phyloP scores from a whole-genome alignment of 1,140 invertebrate genomes.

The Leptinotarsa defecta region DNA sequence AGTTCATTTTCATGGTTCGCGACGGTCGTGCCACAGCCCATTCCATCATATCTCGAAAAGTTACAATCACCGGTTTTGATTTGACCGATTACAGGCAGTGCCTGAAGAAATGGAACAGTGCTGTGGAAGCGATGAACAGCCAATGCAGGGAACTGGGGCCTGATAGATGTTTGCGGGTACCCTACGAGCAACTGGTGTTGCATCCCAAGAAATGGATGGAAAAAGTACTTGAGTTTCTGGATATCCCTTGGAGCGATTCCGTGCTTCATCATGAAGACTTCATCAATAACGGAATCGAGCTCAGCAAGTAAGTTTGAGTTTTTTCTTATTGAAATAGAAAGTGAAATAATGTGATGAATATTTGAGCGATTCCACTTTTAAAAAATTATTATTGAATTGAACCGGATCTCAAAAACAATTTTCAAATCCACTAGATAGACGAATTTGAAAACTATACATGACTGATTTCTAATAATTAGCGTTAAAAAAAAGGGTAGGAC shows the following conservation, averaged over 20 bases:
- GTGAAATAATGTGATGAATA: no score
- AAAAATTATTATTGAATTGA: no score
- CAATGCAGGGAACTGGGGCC: conserved; percentile 90
- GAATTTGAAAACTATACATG: no score
- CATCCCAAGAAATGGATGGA: conserved; percentile 90
- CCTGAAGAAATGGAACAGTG: conserved; percentile 94
- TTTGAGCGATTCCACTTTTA: no score
- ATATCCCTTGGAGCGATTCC: conserved; percentile 93
- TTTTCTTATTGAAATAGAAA: no score
- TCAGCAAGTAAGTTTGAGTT: conserved; percentile 79
- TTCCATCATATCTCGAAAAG: conserved; percentile 90
- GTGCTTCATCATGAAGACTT: conserved; percentile 97
- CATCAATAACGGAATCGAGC: conserved; percentile 92
- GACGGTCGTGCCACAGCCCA: conserved; percentile 97
- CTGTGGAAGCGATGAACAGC: conserved; percentile 91
- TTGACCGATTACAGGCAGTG: conserved; percentile 91
- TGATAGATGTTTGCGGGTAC: conserved; percentile 76
- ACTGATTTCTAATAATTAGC: no score
- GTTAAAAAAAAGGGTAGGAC: no score
- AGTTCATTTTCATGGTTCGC: conserved; percentile 95
- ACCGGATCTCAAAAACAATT: no score
- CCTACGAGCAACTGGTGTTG: conserved; percentile 96
- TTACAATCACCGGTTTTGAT: conserved; percentile 98
- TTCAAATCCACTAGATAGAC: no score
- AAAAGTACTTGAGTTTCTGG: conserved; percentile 87